Evolutionary conservation across 2,797 vertebrate genomes (phyloP).

Genomic region (Rhinella marina): DNA sequence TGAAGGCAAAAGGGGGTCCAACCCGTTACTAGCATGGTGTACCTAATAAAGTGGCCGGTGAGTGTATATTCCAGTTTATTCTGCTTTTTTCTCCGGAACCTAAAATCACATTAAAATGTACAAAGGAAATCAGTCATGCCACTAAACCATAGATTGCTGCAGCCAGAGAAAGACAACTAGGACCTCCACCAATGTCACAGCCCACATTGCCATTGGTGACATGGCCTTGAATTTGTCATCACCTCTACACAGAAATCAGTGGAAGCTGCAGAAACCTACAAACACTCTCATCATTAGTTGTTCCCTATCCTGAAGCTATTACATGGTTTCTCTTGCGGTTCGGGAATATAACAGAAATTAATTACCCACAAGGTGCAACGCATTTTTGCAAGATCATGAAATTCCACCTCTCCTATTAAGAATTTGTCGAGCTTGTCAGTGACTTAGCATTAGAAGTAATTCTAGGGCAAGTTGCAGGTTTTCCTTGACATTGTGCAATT

Average conservation of each 20-base stretch:
- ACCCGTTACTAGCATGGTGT: no score
- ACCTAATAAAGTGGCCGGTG: no score
- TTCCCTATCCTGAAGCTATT: constrained; percentile 1
- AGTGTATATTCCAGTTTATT: background rate
- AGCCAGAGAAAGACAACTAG: background rate
- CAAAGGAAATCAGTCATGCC: background rate
- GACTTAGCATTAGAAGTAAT: constrained; percentile 1
- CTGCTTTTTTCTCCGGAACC: background rate
- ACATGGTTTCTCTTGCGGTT: background rate
- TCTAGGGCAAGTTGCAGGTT: background rate
- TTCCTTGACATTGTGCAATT: constrained; percentile 7
- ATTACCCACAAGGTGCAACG: background rate
- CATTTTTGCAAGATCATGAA: constrained; percentile 15
- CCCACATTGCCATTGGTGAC: background rate
- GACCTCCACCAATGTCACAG: background rate
- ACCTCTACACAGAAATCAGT: background rate
- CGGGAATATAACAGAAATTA: constrained; percentile 7
- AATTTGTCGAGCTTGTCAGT: background rate
- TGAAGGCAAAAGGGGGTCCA: no score
- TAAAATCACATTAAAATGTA: background rate
- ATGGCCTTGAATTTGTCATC: background rate
- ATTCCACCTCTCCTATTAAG: background rate
- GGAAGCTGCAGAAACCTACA: background rate
- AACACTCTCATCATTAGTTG: background rate
- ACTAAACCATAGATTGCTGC: background rate